Base-by-base conservation (phyloP, 2,888 invertebrate genomes). In the Sinohyriopsis cumingii region DNA sequence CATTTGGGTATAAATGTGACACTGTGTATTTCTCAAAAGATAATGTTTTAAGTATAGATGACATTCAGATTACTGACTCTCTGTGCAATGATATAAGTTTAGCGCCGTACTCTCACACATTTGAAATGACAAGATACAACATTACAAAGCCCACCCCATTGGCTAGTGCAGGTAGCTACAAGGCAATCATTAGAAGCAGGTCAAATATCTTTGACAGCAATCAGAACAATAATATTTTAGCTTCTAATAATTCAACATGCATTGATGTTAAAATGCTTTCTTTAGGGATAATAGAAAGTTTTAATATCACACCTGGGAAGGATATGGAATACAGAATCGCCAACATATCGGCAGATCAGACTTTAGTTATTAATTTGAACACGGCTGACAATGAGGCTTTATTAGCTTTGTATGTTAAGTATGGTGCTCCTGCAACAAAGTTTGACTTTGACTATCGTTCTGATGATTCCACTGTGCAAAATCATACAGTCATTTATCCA, bases 1-100 rank as follows among this genome's bases (percentile, higher is more conserved):
- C 69, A 4, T 5, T 33, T 19, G 75, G 75, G 4, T 75, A 73
- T 64, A 73, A 68, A 56, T 75, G 75, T 62, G 75, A 75, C 59
- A 64, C 72, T 1, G 72, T 68, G 7, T 75, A 72, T 61, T 65
- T 75, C 15, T 75, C 75, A 1, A 55, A 63, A 53, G 71, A 75
- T 59, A 28, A 22, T 24, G 56, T 65, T 19, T 75, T 70, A 71
- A 72, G 72, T 28, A 75, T 75, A 15, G 63, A 53, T 6, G 75
- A 75, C 56, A 25, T 59, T 6, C 71, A 68, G 18, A 57, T 75
- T n/a, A 72, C 72, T 33, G n/a, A 57, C 63, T 65, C 72, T 15
- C 4, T 19, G 6, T 75, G 75, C 45, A 45, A 45, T 45, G 45
- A 3, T 70, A 33, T 54, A n/a, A 55, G 25, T 9, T 59, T 75